These are phyloP conservation scores for Acrossocheilus wenchowensis DNA, from an alignment of 2,797 vertebrate genomes.

Conservation along the genomic window DNA sequence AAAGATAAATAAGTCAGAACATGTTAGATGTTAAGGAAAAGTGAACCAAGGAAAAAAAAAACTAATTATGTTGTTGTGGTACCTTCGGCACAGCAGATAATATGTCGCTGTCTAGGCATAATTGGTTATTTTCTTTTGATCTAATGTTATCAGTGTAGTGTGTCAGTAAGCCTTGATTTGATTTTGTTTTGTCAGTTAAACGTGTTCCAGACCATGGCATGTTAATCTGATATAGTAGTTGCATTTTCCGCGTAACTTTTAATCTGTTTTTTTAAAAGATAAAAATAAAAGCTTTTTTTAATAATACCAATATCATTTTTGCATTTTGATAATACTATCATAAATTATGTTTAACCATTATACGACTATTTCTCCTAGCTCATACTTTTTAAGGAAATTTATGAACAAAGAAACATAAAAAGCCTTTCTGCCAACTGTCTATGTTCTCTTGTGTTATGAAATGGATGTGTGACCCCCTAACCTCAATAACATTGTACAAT, in stretches of 20 bases:
- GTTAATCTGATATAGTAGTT: neutral
- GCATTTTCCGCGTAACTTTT: neutral
- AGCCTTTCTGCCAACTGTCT: neutral
- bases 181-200: constrained; percentile 38
- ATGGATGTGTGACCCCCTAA: constrained; percentile 42
- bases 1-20: constrained; percentile 68
- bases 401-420: neutral
- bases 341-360: neutral
- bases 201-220: constrained; percentile 2
- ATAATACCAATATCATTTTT: neutral
- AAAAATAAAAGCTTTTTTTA: neutral
- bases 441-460: neutral
- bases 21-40: constrained; percentile 64
- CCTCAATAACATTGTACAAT: constrained; percentile 55
- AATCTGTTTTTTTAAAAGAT: neutral
- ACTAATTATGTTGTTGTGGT: constrained; percentile 22
- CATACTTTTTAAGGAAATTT: neutral
- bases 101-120: constrained; percentile 7
- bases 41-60: constrained; percentile 25
- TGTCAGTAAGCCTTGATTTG: constrained; percentile 4
- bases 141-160: constrained; percentile 14
- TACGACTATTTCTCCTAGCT: neutral
- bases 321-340: neutral
- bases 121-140: constrained; percentile 41
- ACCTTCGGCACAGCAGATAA: constrained; percentile 2